A percentile compares a stretch with the other conserved stretches of the same genome.
Conservation (phyloP, 1,140 invertebrate genomes). For the Thrips palmi region DNA sequence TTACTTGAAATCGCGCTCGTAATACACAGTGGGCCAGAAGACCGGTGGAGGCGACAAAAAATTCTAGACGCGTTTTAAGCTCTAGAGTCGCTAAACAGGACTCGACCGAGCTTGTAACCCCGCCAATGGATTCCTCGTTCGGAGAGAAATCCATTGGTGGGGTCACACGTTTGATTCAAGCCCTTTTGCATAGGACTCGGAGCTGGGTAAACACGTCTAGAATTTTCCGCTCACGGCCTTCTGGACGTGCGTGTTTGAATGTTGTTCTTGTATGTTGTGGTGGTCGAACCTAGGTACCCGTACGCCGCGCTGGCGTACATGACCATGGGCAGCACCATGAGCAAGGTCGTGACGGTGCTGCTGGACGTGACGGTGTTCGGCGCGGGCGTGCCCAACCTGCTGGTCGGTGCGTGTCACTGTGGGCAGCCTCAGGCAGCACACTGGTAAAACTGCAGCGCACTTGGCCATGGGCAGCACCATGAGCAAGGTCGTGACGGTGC, state of each 20-base stretch:
- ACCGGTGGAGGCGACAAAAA: too few species aligned
- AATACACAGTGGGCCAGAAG: too few species aligned
- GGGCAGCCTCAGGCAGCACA: neutral
- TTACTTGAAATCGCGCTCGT: neutral
- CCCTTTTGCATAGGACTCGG: neutral
- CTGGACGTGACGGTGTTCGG: conserved; percentile 53
- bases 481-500: conserved; percentile 37
- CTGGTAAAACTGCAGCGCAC: neutral
- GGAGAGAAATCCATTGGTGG: too few species aligned
- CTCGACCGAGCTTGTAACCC: too few species aligned
- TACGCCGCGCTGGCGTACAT: conserved; percentile 58
- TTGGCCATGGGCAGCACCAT: conserved; percentile 28
- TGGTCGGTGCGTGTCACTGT: conserved; percentile 41
- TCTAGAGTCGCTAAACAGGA: too few species aligned
- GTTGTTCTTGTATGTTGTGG: too few species aligned
- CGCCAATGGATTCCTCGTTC: too few species aligned
- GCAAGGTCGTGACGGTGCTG: conserved; percentile 40
- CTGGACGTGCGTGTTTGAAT: too few species aligned
- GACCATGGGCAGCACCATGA: conserved; percentile 36
- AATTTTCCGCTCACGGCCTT: too few species aligned
- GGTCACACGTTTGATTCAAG: neutral
- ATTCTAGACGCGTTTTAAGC: too few species aligned
- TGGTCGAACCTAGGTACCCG: conserved; percentile 40
- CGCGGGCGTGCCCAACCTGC: conserved; percentile 52
- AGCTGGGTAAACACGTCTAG: too few species aligned